Evolutionary conservation across 2,797 vertebrate species (phyloP).

Genomic region (Bradypodion pumilum): DNA sequence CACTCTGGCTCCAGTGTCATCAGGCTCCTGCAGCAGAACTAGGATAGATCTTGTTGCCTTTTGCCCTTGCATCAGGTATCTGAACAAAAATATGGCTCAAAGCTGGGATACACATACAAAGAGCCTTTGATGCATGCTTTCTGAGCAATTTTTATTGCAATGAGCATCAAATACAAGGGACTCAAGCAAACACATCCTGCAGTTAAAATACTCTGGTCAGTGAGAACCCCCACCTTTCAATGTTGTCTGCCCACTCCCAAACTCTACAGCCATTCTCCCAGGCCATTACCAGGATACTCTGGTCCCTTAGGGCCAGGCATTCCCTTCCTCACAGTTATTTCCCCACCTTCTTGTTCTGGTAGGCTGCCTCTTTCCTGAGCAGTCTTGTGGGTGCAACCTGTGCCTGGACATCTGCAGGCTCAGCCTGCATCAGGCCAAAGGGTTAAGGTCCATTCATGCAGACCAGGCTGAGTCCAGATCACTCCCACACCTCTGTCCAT

Average conservation of each 20-base stretch:
- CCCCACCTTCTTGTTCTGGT: not conserved
- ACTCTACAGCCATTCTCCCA: fast-evolving
- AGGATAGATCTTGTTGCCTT: not conserved
- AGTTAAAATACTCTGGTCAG: not conserved
- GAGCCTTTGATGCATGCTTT: not conserved
- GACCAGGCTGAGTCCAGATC: constrained; percentile 73
- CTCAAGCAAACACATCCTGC: fast-evolving
- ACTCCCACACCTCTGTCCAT: constrained; percentile 94
- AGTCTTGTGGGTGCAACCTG: constrained; percentile 10
- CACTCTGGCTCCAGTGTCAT: not conserved
- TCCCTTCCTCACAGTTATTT: not conserved
- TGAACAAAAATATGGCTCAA: constrained; percentile 27
- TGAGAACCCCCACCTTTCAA: constrained; percentile 3
- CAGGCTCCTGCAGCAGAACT: fast-evolving
- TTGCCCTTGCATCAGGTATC: fast-evolving
- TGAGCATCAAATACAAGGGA: not conserved
- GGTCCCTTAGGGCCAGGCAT: not conserved
- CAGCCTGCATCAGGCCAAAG: constrained; percentile 10
- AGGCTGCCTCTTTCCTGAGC: not conserved
- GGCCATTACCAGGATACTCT: not conserved
- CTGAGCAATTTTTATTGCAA: not conserved
- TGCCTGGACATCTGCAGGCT: not conserved
- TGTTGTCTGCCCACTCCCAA: constrained; percentile 21
- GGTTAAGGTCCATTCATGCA: constrained; percentile 26
- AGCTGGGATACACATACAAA: constrained; percentile 44